These are phyloP conservation scores for Albula glossodonta DNA, from an alignment of 2,113 vertebrate genomes.

Conservation along the genomic window DNA sequence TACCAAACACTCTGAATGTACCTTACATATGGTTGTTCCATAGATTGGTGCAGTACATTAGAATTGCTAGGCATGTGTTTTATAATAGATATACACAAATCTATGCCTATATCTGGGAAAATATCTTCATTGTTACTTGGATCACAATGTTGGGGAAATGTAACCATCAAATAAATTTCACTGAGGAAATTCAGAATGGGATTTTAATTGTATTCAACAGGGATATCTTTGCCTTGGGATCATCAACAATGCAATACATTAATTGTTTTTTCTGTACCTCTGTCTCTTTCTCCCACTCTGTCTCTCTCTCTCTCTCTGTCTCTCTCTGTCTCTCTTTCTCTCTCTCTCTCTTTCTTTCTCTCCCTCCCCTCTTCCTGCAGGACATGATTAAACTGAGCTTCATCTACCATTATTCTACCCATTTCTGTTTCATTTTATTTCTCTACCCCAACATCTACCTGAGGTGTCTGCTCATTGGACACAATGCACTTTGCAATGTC, in stretches of 20 bases:
- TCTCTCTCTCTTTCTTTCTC: neutral
- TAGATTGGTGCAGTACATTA: too few relatives aligned
- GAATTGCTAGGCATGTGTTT: too few relatives aligned
- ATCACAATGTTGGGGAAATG: neutral
- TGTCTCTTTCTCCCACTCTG: neutral
- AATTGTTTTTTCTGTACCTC: neutral
- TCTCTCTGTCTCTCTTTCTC: neutral
- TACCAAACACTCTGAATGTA: too few relatives aligned
- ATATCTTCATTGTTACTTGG: too few relatives aligned
- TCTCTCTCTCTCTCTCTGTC: too few relatives aligned
- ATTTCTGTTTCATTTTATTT: constrained; percentile 4
- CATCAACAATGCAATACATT: constrained; percentile 2
- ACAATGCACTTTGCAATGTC: constrained; percentile 32
- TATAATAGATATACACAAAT: too few relatives aligned
- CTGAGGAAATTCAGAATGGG: constrained; percentile 13
- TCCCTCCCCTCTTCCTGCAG: neutral
- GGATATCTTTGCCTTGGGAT: neutral
- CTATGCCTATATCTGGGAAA: too few relatives aligned
- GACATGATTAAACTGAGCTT: neutral
- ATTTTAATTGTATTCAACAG: constrained; percentile 15
- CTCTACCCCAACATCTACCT: neutral
- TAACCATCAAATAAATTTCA: neutral
- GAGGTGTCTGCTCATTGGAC: constrained; percentile 37
- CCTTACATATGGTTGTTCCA: too few relatives aligned
- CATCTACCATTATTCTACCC: constrained; percentile 18